Conservation (phyloP, 23 tunicate genomes). For the Styela plicata region DNA sequence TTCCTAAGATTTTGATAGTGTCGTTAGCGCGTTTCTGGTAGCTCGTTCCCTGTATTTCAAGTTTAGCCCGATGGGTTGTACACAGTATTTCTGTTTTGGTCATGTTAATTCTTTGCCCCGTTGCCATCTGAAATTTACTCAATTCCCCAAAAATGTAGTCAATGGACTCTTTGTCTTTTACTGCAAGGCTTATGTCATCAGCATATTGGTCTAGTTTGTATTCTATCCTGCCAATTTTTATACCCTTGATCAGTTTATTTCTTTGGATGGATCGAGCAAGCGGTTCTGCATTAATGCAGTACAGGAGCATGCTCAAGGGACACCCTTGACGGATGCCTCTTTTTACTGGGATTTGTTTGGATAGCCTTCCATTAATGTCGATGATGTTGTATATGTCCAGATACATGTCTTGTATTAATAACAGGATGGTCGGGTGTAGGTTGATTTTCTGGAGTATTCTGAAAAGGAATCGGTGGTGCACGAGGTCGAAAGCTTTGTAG, state of each 20-base stretch:
- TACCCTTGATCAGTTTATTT: not conserved
- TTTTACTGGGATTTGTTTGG: not conserved
- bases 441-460: not conserved
- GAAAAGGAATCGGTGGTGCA: conserved; percentile 16
- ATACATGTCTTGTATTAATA: conserved; percentile 10
- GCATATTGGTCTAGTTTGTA: conserved; percentile 35
- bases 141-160: not conserved
- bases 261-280: conserved; percentile 9
- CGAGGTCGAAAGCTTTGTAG: not conserved
- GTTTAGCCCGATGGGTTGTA: not conserved
- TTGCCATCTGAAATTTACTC: not conserved
- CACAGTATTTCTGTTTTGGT: conserved; percentile 24
- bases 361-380: not conserved
- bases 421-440: not conserved
- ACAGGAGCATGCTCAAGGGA: conserved; percentile 30
- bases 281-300: conserved; percentile 7
- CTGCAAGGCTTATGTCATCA: conserved; percentile 23
- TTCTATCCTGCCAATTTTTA: conserved; percentile 12
- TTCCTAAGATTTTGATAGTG: not conserved
- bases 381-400: conserved; percentile 13
- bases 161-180: not conserved
- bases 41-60: not conserved
- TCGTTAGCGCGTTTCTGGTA: not conserved
- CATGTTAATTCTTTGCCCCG: conserved; percentile 31
- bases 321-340: conserved; percentile 48